Evolutionary conservation across 2,113 vertebrate genomes (phyloP).

Genomic region (Lates calcarifer): DNA sequence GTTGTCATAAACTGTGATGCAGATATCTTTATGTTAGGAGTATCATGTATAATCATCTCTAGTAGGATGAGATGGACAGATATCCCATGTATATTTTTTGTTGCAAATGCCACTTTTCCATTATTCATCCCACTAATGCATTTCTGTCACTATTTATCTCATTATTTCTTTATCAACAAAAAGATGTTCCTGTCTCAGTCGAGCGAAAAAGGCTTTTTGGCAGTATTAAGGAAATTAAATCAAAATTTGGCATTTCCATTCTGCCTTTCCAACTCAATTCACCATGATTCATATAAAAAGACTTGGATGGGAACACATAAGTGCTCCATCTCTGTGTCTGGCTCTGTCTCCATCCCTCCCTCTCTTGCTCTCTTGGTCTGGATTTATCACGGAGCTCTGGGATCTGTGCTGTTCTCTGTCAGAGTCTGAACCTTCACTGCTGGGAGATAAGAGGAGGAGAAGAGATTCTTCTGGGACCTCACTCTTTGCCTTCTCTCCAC

Average conservation of each 20-base stretch:
- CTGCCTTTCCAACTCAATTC: conserved; percentile 2
- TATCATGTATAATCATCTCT: background rate
- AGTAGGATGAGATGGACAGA: background rate
- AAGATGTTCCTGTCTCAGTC: background rate
- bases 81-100: background rate
- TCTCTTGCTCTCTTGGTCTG: background rate
- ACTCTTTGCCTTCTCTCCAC: background rate
- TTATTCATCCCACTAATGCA: background rate
- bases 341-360: background rate
- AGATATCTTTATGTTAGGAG: too few relatives aligned
- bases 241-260: conserved; percentile 26
- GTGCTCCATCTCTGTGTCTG: background rate
- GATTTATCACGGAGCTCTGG: background rate
- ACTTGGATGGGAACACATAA: conserved; percentile 13
- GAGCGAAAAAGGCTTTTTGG: background rate
- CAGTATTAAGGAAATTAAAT: conserved; percentile 13
- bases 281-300: conserved; percentile 34
- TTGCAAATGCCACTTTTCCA: background rate
- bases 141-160: background rate
- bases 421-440: background rate
- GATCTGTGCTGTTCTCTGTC: background rate
- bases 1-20: too few relatives aligned
- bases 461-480: background rate
- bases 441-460: background rate
- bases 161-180: conserved; percentile 3